phyloP scores from a whole-genome alignment of 2,888 invertebrate genomes.

The Criorhina ranunculi region DNA sequence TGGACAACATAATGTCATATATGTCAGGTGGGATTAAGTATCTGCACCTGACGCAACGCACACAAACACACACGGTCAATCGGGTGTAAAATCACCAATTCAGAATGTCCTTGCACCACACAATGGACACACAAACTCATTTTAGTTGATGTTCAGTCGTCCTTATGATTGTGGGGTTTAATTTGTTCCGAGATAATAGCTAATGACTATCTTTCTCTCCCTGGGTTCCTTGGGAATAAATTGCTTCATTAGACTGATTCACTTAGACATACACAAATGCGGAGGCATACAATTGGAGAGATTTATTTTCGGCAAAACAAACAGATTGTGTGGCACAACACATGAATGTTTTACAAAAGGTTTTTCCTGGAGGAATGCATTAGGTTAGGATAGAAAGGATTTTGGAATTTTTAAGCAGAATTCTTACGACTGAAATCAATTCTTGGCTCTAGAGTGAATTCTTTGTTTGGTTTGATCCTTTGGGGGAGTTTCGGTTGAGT shows the following conservation, averaged over 20 bases:
- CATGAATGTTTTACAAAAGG: constrained; percentile 25
- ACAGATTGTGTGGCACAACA: constrained; percentile 13
- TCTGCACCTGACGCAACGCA: background rate
- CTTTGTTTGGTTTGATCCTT: background rate
- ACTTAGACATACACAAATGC: background rate
- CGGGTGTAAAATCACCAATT: constrained; percentile 39
- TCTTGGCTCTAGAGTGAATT: background rate
- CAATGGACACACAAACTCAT: background rate
- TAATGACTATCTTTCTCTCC: constrained; percentile 10
- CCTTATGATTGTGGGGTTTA: constrained; percentile 21
- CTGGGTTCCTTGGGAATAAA: background rate
- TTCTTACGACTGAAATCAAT: background rate
- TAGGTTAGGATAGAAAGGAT: background rate
- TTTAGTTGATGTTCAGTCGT: constrained; percentile 21
- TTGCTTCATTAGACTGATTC: constrained; percentile 26
- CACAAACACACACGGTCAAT: constrained; percentile 9
- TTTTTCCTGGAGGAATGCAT: constrained; percentile 8
- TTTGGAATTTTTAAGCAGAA: background rate
- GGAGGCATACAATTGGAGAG: background rate
- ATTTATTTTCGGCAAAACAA: background rate
- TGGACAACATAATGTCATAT: background rate
- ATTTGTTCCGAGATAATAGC: constrained; percentile 31
- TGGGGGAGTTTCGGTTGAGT: too few species aligned
- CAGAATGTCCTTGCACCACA: constrained; percentile 14
- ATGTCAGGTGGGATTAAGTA: constrained; percentile 16